Evolutionary conservation across 1,140 invertebrate genomes (phyloP), one percentile per base, ranked within the genome.

Genomic region (Scaptomyza graminum): DNA sequence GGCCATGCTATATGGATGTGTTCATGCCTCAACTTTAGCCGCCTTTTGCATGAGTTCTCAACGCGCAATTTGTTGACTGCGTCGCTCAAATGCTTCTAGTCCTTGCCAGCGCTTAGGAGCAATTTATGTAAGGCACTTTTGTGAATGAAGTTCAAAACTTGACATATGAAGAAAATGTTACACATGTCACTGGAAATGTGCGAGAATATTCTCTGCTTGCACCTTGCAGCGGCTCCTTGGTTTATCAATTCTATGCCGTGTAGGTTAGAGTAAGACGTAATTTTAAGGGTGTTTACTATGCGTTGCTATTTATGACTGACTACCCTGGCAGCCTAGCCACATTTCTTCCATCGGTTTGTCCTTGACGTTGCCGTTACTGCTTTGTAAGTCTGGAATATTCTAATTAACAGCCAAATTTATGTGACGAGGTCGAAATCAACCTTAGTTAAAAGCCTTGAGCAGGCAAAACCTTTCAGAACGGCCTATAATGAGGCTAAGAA

Each of bases 111-210:
- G 13, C 3, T 13, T 15, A 43, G 16, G 0, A 22, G 43, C 9
- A 31, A 57, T 57, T 57, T 57, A 46, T 46, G 55, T 16, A 25
- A 1, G 15, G n/a, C 15, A 61, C 16, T 76, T 83, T 84, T 84
- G 76, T 84, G 80, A 84, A 84, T 85, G 81, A 85, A 84, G 69
- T 73, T 66, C 34, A 15, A n/a, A 43, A 51, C 51, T 41, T 46
- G 46, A 16, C 59, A 13, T 7, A 25, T n/a, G 28, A 41, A 41
- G 12, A 41, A 54, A 69, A 60, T 28, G 51, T 50, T 57, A 56
- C 22, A 46, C 76, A 52, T 43, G 41, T 57, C 52, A 28, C 54
- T 65, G 41, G 46, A 50, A 37, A 46, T 56, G 51, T 55, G 37
- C 43, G 50, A 46, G 61, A 56, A 68, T 78, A 51, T 49, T 57